phyloP scores from a whole-genome alignment of 2,888 invertebrate species.

The Ethmia dodecea region DNA sequence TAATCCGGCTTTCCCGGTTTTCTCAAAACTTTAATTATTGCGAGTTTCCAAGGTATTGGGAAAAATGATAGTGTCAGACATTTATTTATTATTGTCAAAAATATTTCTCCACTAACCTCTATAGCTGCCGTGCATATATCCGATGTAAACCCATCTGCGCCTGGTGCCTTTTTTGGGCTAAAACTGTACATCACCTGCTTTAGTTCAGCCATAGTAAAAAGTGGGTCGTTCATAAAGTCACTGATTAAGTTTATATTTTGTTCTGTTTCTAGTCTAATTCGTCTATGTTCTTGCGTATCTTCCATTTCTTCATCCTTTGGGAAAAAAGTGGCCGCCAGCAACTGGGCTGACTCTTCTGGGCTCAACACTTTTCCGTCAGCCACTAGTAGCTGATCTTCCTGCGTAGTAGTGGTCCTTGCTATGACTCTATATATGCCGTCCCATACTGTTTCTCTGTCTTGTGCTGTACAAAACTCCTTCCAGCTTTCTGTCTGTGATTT shows the following conservation, averaged over 20 bases:
- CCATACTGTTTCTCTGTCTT: too few species aligned
- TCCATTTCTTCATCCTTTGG: slow-evolving; percentile 1
- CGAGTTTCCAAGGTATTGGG: too few species aligned
- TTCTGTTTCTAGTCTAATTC: background rate
- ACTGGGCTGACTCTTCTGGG: background rate
- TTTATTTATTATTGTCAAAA: slow-evolving; percentile 8
- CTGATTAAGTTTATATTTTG: background rate
- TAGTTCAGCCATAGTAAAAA: slow-evolving; percentile 10
- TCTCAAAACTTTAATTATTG: too few species aligned
- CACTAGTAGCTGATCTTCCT: background rate
- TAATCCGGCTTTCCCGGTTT: too few species aligned
- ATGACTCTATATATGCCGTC: slow-evolving; percentile 9
- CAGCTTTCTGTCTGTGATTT: background rate
- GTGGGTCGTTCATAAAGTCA: slow-evolving; percentile 5
- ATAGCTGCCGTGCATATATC: slow-evolving; percentile 10
- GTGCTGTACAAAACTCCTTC: too few species aligned
- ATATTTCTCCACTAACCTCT: background rate
- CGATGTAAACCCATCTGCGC: slow-evolving; percentile 12
- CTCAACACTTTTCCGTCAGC: background rate
- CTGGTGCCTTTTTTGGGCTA: slow-evolving; percentile 15
- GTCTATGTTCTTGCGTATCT: background rate
- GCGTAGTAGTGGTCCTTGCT: background rate
- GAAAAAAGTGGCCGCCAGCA: slow-evolving; percentile 6
- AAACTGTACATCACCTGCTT: background rate
- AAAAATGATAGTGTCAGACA: too few species aligned